Evolutionary conservation across 2,113 vertebrate species (phyloP), one percentile per base, ranked within the genome.

Genomic region (Antechinus flavipes): DNA sequence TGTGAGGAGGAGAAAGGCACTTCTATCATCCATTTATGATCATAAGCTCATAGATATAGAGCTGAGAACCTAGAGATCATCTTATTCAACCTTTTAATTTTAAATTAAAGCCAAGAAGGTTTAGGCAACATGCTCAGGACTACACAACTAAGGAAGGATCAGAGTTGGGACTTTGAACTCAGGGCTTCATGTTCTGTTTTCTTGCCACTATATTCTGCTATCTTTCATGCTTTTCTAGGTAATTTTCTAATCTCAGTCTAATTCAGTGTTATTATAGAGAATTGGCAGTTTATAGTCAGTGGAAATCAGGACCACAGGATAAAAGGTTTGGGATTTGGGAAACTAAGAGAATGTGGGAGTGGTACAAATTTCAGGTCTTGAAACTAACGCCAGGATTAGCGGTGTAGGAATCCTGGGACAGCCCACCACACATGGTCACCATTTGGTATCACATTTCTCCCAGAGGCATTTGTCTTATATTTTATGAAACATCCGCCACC

Each of bases 401-500:
- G 68, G 58, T 16, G 0, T 9, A 16, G 1, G 30, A 50, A 23
- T 10, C 26, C 84, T 24, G 16, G 24, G 12, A 25, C 89, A 35
- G 55, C 94, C 23, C 24, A n/a, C 68, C 42, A 1, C 8, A 8
- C 14, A 24, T 58, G n/a, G 56, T 3, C 2, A 25, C 25, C 19
- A 23, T 4, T 68, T 30, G 3, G 11, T 22, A 54, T 58, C n/a
- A 0, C 25, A 11, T 55, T 35, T 91, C 50, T 84, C 50, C 27
- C 68, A 30, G 24, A 52, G 54, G 54, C 76, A 91, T 92, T 84
- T 91, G 35, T 93, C 91, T 47, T 91, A 54, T 68, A 27, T 47
- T 94, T 76, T 94, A 91, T 97, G 95, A 95, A 92, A 94, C 92
- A 58, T 35, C 26, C 19, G 0, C 24, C 22, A 1, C 42, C 27